Evolutionary conservation across 2,888 invertebrate species (phyloP), one percentile per base, ranked within the genome.

Genomic region (Ophioninae sp.): DNA sequence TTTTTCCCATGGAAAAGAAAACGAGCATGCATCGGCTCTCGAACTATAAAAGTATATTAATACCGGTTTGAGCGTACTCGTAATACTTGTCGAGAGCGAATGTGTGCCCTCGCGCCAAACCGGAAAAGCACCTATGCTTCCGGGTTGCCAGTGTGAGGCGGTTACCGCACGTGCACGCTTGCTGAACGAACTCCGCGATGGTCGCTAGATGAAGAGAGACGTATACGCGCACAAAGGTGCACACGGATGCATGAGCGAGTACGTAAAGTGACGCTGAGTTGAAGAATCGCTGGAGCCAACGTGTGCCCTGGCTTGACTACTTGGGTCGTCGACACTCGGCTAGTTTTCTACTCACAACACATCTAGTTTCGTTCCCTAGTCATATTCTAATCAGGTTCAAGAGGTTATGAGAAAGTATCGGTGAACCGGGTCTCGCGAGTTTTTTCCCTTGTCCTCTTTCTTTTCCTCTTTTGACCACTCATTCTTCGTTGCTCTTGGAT

Each of bases 301-400:
- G 50, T 73, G 82, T 65, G 41, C 20, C 62, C 69, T 13, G 59
- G 84, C 81, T 84, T 78, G 83, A 83, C 83, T 77, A 81, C 81
- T 83, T 59, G 78, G 78, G 84, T 79, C 75, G 81, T 77, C 83
- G 83, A 83, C 83, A 68, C 80, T 76, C 65, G 10, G 68, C 73
- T 75, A 68, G 39, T 57, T 72, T 67, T 7, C 59, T 62, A 44
- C 68, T 61, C 61, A 39, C 44, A n/a, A 67, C 65, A 75, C 73
- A 85, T 80, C 75, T 82, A 84, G 78, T 82, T 78, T 79, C 61
- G 82, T 74, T 84, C 84, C 84, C 86, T 81, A 85, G 84, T 89
- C 89, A 87, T 92, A 92, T 92, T 92, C 92, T 91, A 92, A 93
- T 92, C 92, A 90, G 92, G 92, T 91, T 92, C 91, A 92, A 91